Base-by-base conservation (phyloP, 2,888 invertebrate genomes). In the Cheilosia vulpina region DNA sequence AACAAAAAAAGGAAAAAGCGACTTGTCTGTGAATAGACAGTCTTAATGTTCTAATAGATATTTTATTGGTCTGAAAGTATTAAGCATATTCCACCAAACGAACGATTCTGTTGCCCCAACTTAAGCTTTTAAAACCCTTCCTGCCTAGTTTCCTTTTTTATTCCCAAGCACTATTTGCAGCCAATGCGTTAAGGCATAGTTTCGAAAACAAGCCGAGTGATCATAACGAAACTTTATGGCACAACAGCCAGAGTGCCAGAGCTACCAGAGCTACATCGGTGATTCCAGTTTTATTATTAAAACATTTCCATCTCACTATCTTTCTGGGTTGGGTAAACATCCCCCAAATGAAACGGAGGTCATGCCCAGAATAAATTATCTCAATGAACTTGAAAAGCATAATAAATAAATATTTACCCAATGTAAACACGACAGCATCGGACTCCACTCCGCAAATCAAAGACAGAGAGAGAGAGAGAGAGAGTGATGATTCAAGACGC, bases 341-440 rank as follows among this genome's bases (percentile, higher is more conserved):
- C n/a, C 17, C 9, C 5, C 2, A 57, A 31, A 21, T 1, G n/a
- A 19, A 52, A 24, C 38, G 19, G 15, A 47, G 58, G 21, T 47
- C 24, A 60, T 52, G 60, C 52, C 17, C 15, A 58, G 75, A 57
- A 66, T 58, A 58, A 58, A 57, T 66, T 76, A 66, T 31, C 75
- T 58, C 58, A 65, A 38, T 65, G 75, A 58, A 66, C 75, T 76
- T 76, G 75, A 66, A 76, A 58, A 13, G 52, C 57, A 66, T 66
- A 66, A 24, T 19, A 19, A 66, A 58, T 58, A 76, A 57, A 65
- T 63, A 65, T 75, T 75, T 63, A 27, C 38, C 15, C 17, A 38
- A n/a, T 13, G 34, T 53, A 57, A 55, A 57, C n/a, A 4, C 47
- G 17, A 47, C 19, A 68, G 41, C 55, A 68, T 58, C 58, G n/a